Evolutionary conservation across 2,888 invertebrate species (phyloP), one percentile per base, ranked within the genome.

Genomic region (Lottia gigantea): DNA sequence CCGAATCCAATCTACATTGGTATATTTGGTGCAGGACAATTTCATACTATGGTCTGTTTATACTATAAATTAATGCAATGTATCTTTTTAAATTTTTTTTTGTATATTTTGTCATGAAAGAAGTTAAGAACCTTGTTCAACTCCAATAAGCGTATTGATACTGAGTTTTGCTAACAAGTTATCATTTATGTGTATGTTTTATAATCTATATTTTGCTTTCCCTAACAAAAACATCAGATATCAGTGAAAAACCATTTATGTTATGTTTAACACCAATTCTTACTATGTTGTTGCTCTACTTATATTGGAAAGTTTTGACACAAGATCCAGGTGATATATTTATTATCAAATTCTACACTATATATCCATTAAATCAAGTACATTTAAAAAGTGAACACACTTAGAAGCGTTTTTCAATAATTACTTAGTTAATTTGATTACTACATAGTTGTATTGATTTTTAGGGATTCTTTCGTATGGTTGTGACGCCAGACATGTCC

Each of bases 1-100:
- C 83, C 85, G 3, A 85, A 85, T 71, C 88, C 88, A 12, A 71
- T 86, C 2, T 84, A 74, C 79, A 83, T 83, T 55, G 87, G 87
- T 6, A 71, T 80, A 45, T 88, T 87, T 82, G 79, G 71, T 67
- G 87, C 83, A 64, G 88, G 88, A 25, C 68, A 86, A 46, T 67
- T 85, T 23, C 83, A 86, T 73, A 84, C 86, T 6, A 72, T 81
- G 45, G 15, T 84, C 19, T 78, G 81, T n/a, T 84, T 79, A 68
- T 62, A 74, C n/a, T 49, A 67, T 46, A 25, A 76, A 8, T 61
- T 84, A 1, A 66, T 80, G 23, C 79, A 79, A n/a, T 46, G 83
- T 84, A 84, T 83, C 83, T 82, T 82, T 80, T 79, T 16, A 11
- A 40, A 40, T 8, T 40, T 8, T 40, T 8, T 40, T 1, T 8